These are phyloP conservation scores for Alectura lathami DNA, from an alignment of 2,113 vertebrate species.

Conservation along the genomic window DNA sequence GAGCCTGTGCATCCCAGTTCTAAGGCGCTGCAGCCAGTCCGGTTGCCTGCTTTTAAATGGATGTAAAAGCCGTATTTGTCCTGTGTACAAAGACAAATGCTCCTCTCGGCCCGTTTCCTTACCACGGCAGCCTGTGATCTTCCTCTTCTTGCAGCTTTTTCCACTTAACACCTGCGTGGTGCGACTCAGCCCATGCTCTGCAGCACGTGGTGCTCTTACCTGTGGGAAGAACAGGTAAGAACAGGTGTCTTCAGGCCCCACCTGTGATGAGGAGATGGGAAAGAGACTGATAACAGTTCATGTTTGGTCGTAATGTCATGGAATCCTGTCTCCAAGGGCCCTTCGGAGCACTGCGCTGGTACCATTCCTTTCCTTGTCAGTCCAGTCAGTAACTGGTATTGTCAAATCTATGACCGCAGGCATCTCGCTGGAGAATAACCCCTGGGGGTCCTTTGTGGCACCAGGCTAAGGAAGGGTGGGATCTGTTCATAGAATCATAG, in stretches of 20 bases:
- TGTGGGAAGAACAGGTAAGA: not conserved
- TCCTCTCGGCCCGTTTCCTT: not conserved
- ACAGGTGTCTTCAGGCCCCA: too few relatives aligned
- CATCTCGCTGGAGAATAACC: not conserved
- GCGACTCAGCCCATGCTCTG: not conserved
- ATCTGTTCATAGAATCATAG: too few relatives aligned
- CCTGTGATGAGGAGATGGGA: not conserved
- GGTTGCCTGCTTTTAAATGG: not conserved
- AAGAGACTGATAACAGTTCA: not conserved
- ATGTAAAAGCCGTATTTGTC: not conserved
- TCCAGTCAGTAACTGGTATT: not conserved
- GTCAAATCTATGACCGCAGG: not conserved
- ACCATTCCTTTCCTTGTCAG: not conserved
- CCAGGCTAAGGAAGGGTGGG: not conserved
- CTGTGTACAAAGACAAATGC: not conserved
- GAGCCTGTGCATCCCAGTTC: not conserved
- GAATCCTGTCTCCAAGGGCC: not conserved
- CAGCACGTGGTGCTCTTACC: not conserved
- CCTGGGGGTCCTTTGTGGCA: fast-evolving
- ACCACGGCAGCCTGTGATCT: not conserved
- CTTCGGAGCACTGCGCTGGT: fast-evolving
- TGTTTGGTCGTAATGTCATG: not conserved
- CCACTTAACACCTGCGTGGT: not conserved
- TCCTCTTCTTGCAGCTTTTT: not conserved
- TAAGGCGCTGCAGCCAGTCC: not conserved